Percentiles rank a stretch among this genome's conserved stretches.
Conservation (phyloP, 2,797 vertebrate genomes). For the Gorsachius magnificus region DNA sequence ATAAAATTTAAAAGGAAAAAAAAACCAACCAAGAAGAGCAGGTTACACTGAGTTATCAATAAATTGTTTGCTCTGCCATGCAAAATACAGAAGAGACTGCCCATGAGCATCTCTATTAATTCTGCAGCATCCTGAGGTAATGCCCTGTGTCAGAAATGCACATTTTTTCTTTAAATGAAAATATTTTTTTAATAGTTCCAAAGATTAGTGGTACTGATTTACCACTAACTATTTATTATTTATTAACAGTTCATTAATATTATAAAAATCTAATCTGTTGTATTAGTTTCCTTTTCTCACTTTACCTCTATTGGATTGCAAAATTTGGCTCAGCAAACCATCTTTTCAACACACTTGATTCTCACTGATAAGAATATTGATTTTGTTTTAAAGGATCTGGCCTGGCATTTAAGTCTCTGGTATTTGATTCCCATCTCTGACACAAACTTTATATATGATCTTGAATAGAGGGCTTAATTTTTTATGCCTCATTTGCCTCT, state of each 20-base stretch:
- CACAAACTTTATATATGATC: neutral
- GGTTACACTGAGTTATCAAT: neutral
- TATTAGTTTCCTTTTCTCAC: neutral
- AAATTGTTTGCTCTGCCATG: neutral
- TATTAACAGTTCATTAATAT: neutral
- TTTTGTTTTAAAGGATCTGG: neutral
- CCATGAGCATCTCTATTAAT: neutral
- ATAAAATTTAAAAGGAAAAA: neutral
- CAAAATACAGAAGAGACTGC: neutral
- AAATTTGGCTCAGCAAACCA: neutral
- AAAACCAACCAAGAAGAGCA: accelerated
- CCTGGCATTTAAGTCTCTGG: neutral
- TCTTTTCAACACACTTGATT: neutral
- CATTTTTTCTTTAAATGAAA: neutral
- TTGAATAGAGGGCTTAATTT: neutral
- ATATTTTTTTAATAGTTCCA: neutral
- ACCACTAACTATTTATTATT: neutral
- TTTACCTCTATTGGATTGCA: neutral
- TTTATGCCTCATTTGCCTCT: neutral
- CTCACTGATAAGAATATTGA: neutral
- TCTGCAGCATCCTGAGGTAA: neutral
- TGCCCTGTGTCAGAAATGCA: neutral
- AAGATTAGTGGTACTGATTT: neutral
- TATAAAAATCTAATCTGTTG: neutral
- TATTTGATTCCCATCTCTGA: neutral